Evolutionary conservation across 2,113 vertebrate species (phyloP), one percentile per base, ranked within the genome.

Genomic region (Dicaeum eximium): DNA sequence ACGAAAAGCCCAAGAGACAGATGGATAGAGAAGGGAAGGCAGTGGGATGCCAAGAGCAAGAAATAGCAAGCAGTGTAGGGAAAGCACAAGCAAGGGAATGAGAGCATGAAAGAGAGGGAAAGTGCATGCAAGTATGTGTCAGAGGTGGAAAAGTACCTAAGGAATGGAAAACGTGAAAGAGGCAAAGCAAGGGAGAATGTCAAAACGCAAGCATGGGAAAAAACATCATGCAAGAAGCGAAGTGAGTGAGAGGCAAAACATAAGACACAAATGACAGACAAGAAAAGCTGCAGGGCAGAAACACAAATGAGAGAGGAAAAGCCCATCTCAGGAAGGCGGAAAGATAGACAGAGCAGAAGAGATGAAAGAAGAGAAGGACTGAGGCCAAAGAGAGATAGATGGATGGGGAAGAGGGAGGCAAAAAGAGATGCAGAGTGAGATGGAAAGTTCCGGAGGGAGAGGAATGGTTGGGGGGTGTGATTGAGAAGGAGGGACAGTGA

Each of bases 171-270:
- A 51, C 65, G 37, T 27, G 8, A 50, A 54, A 69, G 16, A 51
- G 16, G 7, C 8, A 54, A 87, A 83, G 37, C 22, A 45, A 65
- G 19, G 19, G 13, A 79, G 35, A 74, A 64, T 33, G 15, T 13
- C 25, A 73, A 64, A 80, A 61, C 24, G 15, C 33, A 69, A 58
- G 23, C 23, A n/a, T 12, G 28, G 33, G 22, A 56, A 47, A 22
- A 78, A 64, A 45, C 30, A 12, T 27, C 11, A 65, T 4, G 13
- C 6, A 2, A 64, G 38, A 73, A 44, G 38, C 0, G 0, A 81
- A 67, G 35, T 35, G 20, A 57, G 57, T 56, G 23, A 62, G 31
- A 54, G 14, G 14, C 6, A 78, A 74, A 79, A 60, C 18, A 12
- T 16, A 38, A 38, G 38, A 38, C 38, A 38, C 38, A 38, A 38